Percentiles rank a stretch among this genome's conserved stretches.
These are phyloP conservation scores for Drosophila ananassae DNA, from an alignment of 1,140 invertebrate genomes.

Conservation along the genomic window DNA sequence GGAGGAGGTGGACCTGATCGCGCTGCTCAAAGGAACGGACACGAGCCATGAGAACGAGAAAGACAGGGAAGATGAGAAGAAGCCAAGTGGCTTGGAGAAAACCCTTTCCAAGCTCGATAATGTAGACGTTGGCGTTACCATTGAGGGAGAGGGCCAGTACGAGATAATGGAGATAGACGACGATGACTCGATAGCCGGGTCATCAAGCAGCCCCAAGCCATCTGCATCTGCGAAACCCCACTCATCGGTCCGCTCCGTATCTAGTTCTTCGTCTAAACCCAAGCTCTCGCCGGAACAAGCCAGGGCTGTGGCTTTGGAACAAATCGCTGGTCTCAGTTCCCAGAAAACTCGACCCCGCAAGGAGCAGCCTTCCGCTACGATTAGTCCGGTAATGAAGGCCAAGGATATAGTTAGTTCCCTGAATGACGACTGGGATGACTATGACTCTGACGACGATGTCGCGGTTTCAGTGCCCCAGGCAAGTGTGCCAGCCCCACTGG, in stretches of 20 bases:
- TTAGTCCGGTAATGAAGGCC: constrained; percentile 26
- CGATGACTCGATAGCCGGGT: constrained; percentile 34
- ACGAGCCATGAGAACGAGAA: constrained; percentile 27
- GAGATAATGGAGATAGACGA: constrained; percentile 82
- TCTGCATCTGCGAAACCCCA: constrained; percentile 10
- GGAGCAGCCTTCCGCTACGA: constrained; percentile 23
- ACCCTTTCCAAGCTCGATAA: constrained; percentile 48
- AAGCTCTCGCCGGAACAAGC: constrained; percentile 71
- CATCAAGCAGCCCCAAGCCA: not conserved
- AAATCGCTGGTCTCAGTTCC: constrained; percentile 63
- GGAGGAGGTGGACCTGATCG: constrained; percentile 77
- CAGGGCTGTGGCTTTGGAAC: constrained; percentile 71
- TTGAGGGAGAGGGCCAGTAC: constrained; percentile 79
- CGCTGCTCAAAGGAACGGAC: constrained; percentile 72
- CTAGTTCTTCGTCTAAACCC: constrained; percentile 9
- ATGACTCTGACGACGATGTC: constrained; percentile 50
- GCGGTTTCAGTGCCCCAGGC: constrained; percentile 21
- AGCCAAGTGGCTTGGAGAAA: constrained; percentile 41
- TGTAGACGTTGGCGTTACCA: constrained; percentile 68
- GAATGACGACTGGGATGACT: constrained; percentile 82
- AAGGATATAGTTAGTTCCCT: constrained; percentile 56
- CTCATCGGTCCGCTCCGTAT: not conserved
- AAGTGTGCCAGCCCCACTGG: constrained; percentile 2
- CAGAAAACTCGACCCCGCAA: constrained; percentile 55
- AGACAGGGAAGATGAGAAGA: constrained; percentile 25